These are phyloP conservation scores for Adelges cooleyi DNA, from an alignment of 1,140 invertebrate genomes.

Conservation along the genomic window DNA sequence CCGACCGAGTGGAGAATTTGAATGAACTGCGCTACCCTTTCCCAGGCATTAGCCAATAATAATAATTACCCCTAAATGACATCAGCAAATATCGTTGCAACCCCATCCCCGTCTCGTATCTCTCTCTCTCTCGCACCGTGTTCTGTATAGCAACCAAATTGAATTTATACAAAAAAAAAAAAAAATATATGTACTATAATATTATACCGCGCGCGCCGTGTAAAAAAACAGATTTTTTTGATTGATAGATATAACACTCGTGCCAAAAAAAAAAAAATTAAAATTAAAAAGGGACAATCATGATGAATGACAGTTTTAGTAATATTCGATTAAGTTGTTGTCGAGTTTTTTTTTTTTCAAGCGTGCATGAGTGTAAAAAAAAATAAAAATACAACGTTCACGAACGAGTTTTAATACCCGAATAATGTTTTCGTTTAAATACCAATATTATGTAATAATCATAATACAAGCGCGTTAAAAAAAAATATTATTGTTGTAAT, in stretches of 20 bases:
- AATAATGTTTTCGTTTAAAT: background rate
- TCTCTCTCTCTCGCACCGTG: background rate
- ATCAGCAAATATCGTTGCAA: conserved; percentile 26
- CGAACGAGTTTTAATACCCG: conserved; percentile 2
- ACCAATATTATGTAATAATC: no score
- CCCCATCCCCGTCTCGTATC: conserved; percentile 17
- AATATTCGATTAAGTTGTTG: conserved; percentile 27
- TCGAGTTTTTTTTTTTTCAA: background rate
- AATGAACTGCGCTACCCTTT: conserved; percentile 29
- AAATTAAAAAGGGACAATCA: conserved; percentile 4
- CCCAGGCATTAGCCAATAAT: conserved; percentile 28
- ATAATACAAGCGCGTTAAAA: no score
- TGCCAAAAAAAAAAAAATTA: conserved; percentile 15
- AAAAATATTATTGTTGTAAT: no score
- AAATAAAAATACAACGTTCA: no score
- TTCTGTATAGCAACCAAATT: conserved; percentile 12
- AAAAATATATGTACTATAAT: background rate
- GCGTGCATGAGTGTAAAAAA: background rate
- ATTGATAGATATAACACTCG: conserved; percentile 25
- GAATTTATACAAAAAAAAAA: conserved; percentile 18
- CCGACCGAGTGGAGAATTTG: conserved; percentile 26
- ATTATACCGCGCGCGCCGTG: background rate
- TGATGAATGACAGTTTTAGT: conserved; percentile 29
- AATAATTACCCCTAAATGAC: conserved; percentile 29
- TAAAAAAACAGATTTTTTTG: conserved; percentile 28